Evolutionary conservation across 2,888 invertebrate species (phyloP).

Genomic region (Phyllotreta striolata): DNA sequence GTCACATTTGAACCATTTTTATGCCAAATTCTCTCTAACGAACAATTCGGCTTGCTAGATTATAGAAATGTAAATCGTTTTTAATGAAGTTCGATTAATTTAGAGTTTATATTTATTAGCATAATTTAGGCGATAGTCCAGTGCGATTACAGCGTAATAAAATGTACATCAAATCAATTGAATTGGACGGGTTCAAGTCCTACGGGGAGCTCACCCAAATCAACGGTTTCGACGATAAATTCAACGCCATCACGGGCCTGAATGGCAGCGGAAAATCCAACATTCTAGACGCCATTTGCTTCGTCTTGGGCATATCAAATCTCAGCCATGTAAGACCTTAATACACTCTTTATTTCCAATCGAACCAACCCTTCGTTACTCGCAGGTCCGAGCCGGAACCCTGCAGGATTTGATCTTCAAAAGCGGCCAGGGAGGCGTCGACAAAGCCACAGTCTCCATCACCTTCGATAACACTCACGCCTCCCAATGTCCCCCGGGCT

Average conservation of each 20-base stretch:
- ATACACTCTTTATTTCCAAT: background rate
- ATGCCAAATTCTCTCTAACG: too few species aligned
- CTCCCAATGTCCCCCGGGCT: conserved; percentile 86
- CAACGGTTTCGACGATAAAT: conserved; percentile 90
- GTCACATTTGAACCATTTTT: too few species aligned
- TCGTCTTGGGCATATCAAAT: conserved; percentile 94
- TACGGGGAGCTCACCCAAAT: conserved; percentile 94
- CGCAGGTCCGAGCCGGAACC: conserved; percentile 86
- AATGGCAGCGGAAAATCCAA: conserved; percentile 99
- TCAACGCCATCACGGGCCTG: conserved; percentile 97
- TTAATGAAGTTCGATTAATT: too few species aligned
- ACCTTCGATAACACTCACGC: conserved; percentile 92
- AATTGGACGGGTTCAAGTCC: conserved; percentile 97
- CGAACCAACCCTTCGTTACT: conserved; percentile 22
- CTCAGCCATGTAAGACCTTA: conserved; percentile 78
- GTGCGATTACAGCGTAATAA: background rate
- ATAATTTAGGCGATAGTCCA: too few species aligned
- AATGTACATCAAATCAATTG: conserved; percentile 93
- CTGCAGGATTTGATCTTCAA: conserved; percentile 98
- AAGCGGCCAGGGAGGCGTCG: conserved; percentile 95
- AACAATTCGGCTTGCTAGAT: too few species aligned
- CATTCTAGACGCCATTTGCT: conserved; percentile 97
- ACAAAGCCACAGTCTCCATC: conserved; percentile 94
- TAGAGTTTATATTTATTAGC: too few species aligned
- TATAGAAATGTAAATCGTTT: too few species aligned